phyloP scores from a whole-genome alignment of 1,140 invertebrate genomes.

The Drosophila carrolli region DNA sequence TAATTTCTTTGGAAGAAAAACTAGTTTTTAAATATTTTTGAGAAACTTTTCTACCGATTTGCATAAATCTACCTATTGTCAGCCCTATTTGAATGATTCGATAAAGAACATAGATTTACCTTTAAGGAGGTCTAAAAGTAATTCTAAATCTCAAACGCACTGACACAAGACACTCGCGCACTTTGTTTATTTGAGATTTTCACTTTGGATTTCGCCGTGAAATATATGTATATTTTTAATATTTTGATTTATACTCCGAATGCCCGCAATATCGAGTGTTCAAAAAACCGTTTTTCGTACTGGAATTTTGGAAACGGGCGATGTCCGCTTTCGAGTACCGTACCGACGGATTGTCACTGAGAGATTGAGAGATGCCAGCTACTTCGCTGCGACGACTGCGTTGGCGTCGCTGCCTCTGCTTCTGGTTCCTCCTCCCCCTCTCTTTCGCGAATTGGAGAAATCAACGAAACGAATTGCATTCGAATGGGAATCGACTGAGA shows the following conservation, averaged over 20 bases:
- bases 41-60: not conserved
- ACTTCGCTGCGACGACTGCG: conserved; percentile 45
- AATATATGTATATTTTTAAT: conserved; percentile 20
- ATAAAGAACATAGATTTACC: conserved; percentile 30
- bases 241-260: conserved; percentile 12
- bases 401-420: conserved; percentile 34
- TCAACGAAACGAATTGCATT: conserved; percentile 83
- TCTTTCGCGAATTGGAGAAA: conserved; percentile 62
- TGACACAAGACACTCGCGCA: conserved; percentile 47
- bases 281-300: conserved; percentile 25
- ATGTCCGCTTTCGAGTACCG: conserved; percentile 50
- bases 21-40: too few relatives aligned
- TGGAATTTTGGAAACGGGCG: conserved; percentile 29
- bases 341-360: conserved; percentile 77
- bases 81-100: not conserved
- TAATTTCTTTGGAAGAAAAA: too few relatives aligned
- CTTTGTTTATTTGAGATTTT: conserved; percentile 26
- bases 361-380: conserved; percentile 50
- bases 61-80: not conserved
- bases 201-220: conserved; percentile 16
- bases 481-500: conserved; percentile 72
- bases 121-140: conserved; percentile 19
- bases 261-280: conserved; percentile 8
- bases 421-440: conserved; percentile 6
- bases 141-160: conserved; percentile 28